Percentiles rank a stretch among this genome's conserved stretches.
Evolutionary conservation across 2,797 vertebrate genomes (phyloP).

Genomic region (Acipenser transmontanus): DNA sequence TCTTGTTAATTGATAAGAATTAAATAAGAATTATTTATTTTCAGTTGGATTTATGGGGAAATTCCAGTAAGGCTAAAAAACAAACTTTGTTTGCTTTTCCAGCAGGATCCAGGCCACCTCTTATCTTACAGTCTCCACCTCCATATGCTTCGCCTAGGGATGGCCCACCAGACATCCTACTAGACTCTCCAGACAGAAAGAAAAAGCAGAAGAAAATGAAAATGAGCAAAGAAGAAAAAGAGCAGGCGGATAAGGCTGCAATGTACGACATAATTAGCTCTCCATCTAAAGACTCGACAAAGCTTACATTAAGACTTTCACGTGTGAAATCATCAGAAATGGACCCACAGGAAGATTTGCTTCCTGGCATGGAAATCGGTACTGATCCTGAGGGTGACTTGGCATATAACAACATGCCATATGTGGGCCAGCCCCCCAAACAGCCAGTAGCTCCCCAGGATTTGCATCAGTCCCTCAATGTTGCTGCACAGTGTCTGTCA

Average conservation of each 20-base stretch:
- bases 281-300: constrained; percentile 90
- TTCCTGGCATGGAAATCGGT: constrained; percentile 67
- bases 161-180: constrained; percentile 75
- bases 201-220: constrained; percentile 91
- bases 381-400: constrained; percentile 73
- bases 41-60: background rate
- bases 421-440: constrained; percentile 73
- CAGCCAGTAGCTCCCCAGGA: constrained; percentile 73
- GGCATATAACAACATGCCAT: constrained; percentile 74
- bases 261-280: constrained; percentile 95
- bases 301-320: constrained; percentile 90
- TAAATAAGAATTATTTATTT: too few relatives aligned
- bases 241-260: constrained; percentile 80
- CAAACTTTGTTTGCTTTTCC: constrained; percentile 22
- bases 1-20: too few relatives aligned
- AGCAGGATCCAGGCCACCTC: constrained; percentile 77
- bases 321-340: constrained; percentile 80
- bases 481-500: constrained; percentile 65
- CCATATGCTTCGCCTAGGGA: constrained; percentile 80
- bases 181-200: constrained; percentile 82
- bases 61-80: background rate
- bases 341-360: constrained; percentile 72
- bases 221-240: constrained; percentile 77
- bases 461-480: constrained; percentile 54
- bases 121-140: constrained; percentile 83